Conservation (phyloP, 1,140 invertebrate genomes). For the Drosophila ogumai region DNA sequence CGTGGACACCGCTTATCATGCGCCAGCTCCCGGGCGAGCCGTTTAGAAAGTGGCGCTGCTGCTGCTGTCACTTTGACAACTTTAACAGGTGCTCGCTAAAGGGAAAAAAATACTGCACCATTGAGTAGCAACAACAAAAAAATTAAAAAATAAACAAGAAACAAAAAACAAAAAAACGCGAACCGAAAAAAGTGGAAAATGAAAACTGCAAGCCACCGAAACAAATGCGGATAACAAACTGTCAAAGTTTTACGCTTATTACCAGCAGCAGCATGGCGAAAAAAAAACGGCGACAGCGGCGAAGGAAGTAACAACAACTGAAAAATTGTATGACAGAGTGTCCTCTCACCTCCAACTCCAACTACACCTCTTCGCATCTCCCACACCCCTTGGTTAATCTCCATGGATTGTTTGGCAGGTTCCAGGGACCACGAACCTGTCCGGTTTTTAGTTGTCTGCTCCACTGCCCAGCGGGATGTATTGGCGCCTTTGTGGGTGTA, state of each 20-base stretch:
- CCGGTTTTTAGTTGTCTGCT: slow-evolving; percentile 33
- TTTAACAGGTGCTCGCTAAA: slow-evolving; percentile 73
- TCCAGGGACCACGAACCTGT: slow-evolving; percentile 44
- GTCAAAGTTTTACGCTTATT: slow-evolving; percentile 81
- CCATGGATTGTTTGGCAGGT: slow-evolving; percentile 18
- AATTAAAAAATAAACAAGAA: slow-evolving; percentile 22
- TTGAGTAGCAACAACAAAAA: slow-evolving; percentile 1
- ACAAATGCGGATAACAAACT: slow-evolving; percentile 81
- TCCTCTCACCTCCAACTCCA: slow-evolving; percentile 23
- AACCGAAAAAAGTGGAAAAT: slow-evolving; percentile 17
- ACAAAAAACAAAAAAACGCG: slow-evolving; percentile 10
- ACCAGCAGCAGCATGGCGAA: slow-evolving; percentile 47
- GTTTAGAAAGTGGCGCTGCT: slow-evolving; percentile 60
- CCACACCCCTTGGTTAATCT: neutral
- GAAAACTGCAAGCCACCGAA: slow-evolving; percentile 60
- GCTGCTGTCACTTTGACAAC: slow-evolving; percentile 60
- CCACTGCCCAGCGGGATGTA: slow-evolving; percentile 20
- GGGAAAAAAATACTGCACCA: slow-evolving; percentile 33
- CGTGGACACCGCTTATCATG: slow-evolving; percentile 62
- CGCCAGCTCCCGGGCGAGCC: slow-evolving; percentile 53
- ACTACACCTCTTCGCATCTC: neutral
- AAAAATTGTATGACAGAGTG: slow-evolving; percentile 69
- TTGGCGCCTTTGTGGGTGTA: slow-evolving; percentile 22
- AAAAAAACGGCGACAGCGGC: slow-evolving; percentile 10
- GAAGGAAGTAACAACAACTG: slow-evolving; percentile 39